Conservation (phyloP, 2,113 vertebrate species). For the Hemichromis elongatus region DNA sequence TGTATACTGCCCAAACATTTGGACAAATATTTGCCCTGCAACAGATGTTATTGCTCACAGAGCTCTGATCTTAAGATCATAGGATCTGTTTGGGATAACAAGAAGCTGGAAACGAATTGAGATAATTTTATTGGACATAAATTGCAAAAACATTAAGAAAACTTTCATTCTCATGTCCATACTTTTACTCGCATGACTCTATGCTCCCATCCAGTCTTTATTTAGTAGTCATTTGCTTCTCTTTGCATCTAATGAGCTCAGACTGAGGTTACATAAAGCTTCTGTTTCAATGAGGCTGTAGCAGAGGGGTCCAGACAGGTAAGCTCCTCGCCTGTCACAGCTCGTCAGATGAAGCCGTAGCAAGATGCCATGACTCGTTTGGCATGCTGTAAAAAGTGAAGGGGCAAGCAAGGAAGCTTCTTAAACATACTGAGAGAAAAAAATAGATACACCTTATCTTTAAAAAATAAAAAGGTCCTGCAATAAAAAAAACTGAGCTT, state of each 20-base stretch:
- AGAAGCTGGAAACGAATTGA: background rate
- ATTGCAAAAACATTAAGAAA: background rate
- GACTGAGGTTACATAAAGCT: constrained; percentile 11
- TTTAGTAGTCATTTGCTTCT: background rate
- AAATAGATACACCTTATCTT: background rate
- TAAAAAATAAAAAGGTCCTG: background rate
- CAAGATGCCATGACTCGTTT: background rate
- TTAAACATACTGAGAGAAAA: background rate
- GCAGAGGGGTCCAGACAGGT: background rate
- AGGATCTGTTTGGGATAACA: background rate
- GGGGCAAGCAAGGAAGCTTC: background rate
- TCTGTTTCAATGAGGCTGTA: background rate
- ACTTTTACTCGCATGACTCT: background rate
- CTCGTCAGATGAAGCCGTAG: background rate
- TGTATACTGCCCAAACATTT: background rate
- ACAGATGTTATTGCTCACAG: background rate
- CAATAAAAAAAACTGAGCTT: background rate
- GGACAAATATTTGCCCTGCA: background rate
- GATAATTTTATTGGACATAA: background rate
- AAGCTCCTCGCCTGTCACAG: background rate
- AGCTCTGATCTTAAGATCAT: background rate
- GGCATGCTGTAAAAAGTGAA: background rate
- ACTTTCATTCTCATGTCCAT: background rate
- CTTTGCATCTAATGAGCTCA: background rate
- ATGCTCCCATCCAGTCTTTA: background rate